Evolutionary conservation across 2,113 vertebrate species (phyloP).

Genomic region (Balaenoptera acutorostrata): DNA sequence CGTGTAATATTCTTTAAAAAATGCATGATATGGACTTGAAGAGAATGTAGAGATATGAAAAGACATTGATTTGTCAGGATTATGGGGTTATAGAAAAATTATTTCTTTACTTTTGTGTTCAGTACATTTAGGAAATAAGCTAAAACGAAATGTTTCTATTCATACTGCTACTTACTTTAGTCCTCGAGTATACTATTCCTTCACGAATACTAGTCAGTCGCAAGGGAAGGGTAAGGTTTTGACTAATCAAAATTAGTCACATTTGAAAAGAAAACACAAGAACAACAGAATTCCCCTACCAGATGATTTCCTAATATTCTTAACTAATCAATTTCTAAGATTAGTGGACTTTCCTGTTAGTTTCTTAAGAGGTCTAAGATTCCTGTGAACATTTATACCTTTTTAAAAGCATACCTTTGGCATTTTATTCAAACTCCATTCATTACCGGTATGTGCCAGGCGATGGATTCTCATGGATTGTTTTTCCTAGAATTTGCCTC

Average conservation of each 20-base stretch:
- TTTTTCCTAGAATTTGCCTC: neutral
- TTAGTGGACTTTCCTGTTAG: neutral
- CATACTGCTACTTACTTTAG: neutral
- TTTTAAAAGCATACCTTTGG: neutral
- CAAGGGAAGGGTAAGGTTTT: neutral
- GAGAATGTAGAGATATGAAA: neutral
- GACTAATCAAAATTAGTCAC: neutral
- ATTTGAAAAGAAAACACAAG: constrained; percentile 1
- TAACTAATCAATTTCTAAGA: constrained; percentile 13
- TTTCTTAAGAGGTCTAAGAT: neutral
- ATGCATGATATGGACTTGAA: neutral
- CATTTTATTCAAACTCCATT: neutral
- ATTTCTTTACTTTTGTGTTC: neutral
- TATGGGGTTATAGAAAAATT: neutral
- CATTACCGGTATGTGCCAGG: neutral
- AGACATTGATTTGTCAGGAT: neutral
- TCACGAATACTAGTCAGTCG: neutral
- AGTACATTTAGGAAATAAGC: neutral
- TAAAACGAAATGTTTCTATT: neutral
- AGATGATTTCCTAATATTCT: neutral
- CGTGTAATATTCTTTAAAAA: neutral
- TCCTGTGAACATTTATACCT: neutral
- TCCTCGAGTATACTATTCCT: neutral
- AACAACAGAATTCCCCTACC: neutral
- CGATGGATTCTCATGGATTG: neutral